Conservation (phyloP, 2,113 vertebrate species). For the Platichthys flesus region DNA sequence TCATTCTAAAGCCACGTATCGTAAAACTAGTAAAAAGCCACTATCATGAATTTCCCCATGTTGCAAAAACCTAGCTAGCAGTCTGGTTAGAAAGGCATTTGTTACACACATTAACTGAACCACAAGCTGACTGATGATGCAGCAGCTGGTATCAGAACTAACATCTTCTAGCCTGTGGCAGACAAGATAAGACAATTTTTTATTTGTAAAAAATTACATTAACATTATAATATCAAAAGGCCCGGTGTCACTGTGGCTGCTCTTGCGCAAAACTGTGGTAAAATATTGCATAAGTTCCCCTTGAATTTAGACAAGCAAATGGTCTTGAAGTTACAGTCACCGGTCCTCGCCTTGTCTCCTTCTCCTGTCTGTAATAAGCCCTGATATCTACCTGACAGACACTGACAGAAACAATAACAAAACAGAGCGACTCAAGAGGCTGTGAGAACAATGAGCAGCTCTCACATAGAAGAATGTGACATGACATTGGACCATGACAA, state of each 20-base stretch:
- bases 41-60: too few relatives aligned
- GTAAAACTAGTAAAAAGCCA: too few relatives aligned
- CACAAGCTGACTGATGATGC: too few relatives aligned
- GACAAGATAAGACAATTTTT: too few relatives aligned
- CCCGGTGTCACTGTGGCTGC: background rate
- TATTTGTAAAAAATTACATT: too few relatives aligned
- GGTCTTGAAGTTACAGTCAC: background rate
- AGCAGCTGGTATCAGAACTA: too few relatives aligned
- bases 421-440: background rate
- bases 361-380: background rate
- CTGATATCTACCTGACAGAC: background rate
- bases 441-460: constrained; percentile 43
- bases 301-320: background rate
- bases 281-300: background rate
- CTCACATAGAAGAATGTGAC: constrained; percentile 3
- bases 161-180: too few relatives aligned
- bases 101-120: too few relatives aligned
- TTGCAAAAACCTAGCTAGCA: too few relatives aligned
- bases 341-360: background rate
- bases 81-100: too few relatives aligned
- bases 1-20: too few relatives aligned
- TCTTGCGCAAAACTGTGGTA: background rate
- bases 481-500: constrained; percentile 27
- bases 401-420: constrained; percentile 4
- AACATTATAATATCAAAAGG: too few relatives aligned